Percentiles rank a stretch among this genome's conserved stretches.
Evolutionary conservation across 2,888 invertebrate species (phyloP).

Genomic region (Pachydiplax longipennis): DNA sequence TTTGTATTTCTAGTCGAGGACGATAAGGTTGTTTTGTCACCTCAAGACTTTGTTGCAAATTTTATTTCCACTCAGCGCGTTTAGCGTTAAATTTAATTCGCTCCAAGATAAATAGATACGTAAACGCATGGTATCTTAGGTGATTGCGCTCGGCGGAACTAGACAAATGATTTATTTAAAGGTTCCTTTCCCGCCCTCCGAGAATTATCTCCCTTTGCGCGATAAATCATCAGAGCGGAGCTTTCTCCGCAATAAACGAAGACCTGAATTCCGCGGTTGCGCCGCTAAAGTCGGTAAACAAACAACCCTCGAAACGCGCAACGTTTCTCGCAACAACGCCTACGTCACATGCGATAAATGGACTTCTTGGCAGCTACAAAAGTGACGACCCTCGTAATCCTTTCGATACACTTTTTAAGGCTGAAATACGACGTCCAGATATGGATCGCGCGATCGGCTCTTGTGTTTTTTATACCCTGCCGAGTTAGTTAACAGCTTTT

Average conservation of each 20-base stretch:
- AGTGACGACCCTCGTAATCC: background rate
- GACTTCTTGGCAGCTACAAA: background rate
- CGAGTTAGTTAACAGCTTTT: background rate
- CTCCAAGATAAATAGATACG: too few species aligned
- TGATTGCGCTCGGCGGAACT: background rate
- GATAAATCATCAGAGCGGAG: background rate
- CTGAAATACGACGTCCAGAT: background rate
- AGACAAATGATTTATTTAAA: background rate
- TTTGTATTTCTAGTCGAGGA: too few species aligned
- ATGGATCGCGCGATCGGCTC: background rate
- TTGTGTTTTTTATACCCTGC: background rate
- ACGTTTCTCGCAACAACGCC: background rate
- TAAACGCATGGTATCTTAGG: too few species aligned
- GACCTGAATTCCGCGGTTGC: background rate
- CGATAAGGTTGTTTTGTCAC: too few species aligned
- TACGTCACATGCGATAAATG: background rate
- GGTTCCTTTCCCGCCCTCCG: background rate
- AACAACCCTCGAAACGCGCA: background rate
- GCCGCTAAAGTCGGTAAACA: background rate
- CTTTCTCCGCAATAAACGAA: background rate
- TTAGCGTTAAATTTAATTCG: too few species aligned
- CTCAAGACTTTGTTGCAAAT: too few species aligned
- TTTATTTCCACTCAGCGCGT: too few species aligned
- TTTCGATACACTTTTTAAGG: slow-evolving; percentile 1
- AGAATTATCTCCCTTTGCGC: background rate